Base-by-base conservation (phyloP, 2,888 invertebrate genomes). In the Tyria jacobaeae region DNA sequence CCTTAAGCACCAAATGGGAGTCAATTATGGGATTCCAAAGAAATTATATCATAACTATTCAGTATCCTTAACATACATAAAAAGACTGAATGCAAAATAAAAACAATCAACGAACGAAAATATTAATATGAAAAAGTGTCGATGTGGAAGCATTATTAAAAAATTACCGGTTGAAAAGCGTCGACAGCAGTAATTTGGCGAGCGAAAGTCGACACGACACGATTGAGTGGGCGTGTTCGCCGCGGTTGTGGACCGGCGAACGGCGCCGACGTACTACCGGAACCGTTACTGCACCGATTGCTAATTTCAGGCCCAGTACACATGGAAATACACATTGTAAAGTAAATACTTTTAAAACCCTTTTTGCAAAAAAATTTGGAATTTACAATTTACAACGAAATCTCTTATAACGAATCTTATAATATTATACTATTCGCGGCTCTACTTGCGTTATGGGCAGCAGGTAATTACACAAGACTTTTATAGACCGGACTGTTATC, bases 171-270 rank as follows among this genome's bases (percentile, higher is more conserved):
- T 64, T 25, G 34, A 35, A 71, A 73, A 72, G 61, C 52, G 68
- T 24, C 53, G 70, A 71, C 67, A 62, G 64, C 62, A 70, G 73
- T 77, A 78, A 80, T 81, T 81, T 80, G 68, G 73, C 71, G 78
- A 70, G 62, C 71, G 73, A 76, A 75, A 70, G 75, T 71, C 62
- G 57, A 60, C 73, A 65, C 70, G 74, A 76, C 66, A 76, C 75
- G 73, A 75, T 55, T 73, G 81, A 76, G 64, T 74, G 80, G 68
- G 67, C 59, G 56, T 39, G 56, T 66, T 65, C 59, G 57, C 34
- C 44, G 58, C 50, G 59, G 27, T 41, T 49, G 31, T 53, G 39
- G 52, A 25, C 60, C 55, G 57, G 17, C 50, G 47, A 49, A 52
- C 49, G 31, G 55, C 57, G 48, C 9, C 24, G 12, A 15, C 51